These are phyloP conservation scores for Heteromyza rotundicornis DNA, from an alignment of 2,888 invertebrate species.

Conservation along the genomic window DNA sequence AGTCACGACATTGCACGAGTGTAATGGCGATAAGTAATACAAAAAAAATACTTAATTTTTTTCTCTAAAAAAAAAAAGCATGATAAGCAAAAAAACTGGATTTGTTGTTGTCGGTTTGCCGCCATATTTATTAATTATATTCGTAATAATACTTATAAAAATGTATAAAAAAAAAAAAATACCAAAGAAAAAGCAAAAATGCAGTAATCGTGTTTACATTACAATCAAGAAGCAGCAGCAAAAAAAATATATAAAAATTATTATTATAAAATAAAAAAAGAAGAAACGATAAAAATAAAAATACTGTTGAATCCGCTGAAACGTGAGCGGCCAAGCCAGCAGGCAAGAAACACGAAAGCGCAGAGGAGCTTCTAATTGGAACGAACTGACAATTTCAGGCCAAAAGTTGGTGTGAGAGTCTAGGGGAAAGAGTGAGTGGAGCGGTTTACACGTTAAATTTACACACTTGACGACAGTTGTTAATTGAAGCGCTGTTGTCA, in stretches of 20 bases:
- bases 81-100: background rate
- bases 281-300: background rate
- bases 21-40: background rate
- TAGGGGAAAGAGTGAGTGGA: too few relatives aligned
- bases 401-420: too few relatives aligned
- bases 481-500: too few relatives aligned
- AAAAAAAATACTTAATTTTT: too few relatives aligned
- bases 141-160: background rate
- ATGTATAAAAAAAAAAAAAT: background rate
- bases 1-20: slow-evolving; percentile 2
- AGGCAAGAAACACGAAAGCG: too few relatives aligned
- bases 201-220: background rate
- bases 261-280: background rate
- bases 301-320: background rate
- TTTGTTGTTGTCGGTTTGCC: background rate
- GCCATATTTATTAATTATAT: too few relatives aligned
- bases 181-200: background rate
- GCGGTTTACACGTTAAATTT: too few relatives aligned
- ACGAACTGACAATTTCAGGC: too few relatives aligned
- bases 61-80: background rate
- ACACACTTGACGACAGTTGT: too few relatives aligned
- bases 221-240: background rate
- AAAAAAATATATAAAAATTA: background rate
- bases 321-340: too few relatives aligned
- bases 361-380: too few relatives aligned